Conservation (phyloP, 2,113 vertebrate species). For the Eulemur macaco region DNA sequence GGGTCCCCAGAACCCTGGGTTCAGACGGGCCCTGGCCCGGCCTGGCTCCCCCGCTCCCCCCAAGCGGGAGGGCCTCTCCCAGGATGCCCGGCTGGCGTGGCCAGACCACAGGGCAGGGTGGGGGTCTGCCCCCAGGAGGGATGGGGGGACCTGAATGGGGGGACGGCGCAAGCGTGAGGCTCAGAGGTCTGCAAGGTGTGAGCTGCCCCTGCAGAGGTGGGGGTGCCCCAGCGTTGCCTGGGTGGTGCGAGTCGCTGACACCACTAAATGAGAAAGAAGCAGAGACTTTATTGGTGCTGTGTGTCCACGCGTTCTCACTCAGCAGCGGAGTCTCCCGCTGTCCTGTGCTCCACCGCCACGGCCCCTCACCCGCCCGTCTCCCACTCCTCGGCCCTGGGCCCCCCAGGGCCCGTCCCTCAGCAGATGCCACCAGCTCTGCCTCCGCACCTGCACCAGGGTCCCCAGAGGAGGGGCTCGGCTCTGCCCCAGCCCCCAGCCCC, state of each 20-base stretch:
- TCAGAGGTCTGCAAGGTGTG: background rate
- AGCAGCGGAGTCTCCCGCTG: background rate
- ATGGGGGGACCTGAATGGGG: no score
- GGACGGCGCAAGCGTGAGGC: background rate
- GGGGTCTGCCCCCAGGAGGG: background rate
- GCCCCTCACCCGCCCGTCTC: background rate
- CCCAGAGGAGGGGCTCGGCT: background rate
- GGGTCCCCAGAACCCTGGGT: background rate
- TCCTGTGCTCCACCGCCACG: background rate
- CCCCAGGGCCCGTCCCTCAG: background rate
- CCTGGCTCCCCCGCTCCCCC: background rate
- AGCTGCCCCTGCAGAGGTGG: background rate
- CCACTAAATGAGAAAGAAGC: background rate
- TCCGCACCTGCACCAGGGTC: background rate
- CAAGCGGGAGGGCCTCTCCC: background rate
- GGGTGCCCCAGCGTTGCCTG: background rate
- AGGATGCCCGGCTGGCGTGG: background rate
- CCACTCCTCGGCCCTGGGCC: background rate
- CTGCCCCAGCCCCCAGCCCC: background rate
- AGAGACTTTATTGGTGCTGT: slow-evolving; percentile 48
- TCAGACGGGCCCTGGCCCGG: background rate
- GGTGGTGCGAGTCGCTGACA: background rate
- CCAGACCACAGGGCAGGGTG: background rate
- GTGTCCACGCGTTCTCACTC: background rate
- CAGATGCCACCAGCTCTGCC: background rate